Evolutionary conservation across 2,888 invertebrate genomes (phyloP).

Genomic region (Tromatobia lineatoria): DNA sequence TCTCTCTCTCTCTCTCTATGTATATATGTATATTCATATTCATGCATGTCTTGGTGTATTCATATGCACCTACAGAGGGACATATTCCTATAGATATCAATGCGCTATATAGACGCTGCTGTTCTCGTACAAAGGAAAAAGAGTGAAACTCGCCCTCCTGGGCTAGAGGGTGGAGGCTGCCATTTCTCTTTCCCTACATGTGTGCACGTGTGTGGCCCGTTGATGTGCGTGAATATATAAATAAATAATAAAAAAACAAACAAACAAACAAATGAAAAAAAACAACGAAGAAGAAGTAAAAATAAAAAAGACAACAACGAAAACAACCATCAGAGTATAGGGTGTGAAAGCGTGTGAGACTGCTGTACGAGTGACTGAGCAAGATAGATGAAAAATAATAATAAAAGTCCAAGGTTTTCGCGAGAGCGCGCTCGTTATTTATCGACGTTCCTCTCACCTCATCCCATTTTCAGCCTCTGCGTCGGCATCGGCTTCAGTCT

Average conservation of each 20-base stretch:
- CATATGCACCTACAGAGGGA: conserved; percentile 18
- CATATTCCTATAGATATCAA: conserved; percentile 23
- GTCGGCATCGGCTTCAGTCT: conserved; percentile 32
- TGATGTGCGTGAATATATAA: conserved; percentile 34
- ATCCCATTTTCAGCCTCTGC: conserved; percentile 35
- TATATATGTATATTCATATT: conserved; percentile 40
- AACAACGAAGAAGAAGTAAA: background rate
- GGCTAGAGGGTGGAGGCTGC: conserved; percentile 8
- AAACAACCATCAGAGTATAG: conserved; percentile 45
- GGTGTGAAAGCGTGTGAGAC: conserved; percentile 60
- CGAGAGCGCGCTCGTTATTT: conserved; percentile 76
- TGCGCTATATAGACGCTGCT: conserved; percentile 5
- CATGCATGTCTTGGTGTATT: conserved; percentile 28
- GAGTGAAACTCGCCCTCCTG: conserved; percentile 20
- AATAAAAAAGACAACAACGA: conserved; percentile 32
- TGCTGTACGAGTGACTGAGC: conserved; percentile 41
- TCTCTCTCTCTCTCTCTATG: conserved; percentile 54
- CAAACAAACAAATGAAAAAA: background rate
- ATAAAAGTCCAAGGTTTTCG: conserved; percentile 77
- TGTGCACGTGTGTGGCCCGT: conserved; percentile 26
- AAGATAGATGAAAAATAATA: conserved; percentile 65
- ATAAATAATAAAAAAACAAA: conserved; percentile 19
- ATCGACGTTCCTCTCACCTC: conserved; percentile 76
- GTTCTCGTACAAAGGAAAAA: conserved; percentile 42
- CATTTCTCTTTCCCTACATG: conserved; percentile 34